Conservation (phyloP, 2,113 vertebrate genomes). For the Bufo gargarizans region DNA sequence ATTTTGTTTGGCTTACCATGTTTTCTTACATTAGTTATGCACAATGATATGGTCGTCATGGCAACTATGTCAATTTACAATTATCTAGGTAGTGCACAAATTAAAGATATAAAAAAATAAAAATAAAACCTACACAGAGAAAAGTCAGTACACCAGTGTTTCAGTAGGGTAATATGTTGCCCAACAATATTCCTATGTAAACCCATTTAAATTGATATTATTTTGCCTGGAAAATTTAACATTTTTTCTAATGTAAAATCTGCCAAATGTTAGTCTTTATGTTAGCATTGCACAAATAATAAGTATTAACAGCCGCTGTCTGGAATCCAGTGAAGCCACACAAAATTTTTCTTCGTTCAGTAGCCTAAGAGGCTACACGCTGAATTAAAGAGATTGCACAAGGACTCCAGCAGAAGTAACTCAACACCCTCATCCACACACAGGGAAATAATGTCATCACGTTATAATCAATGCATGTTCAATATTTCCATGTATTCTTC, state of each 20-base stretch:
- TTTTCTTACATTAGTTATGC: background rate
- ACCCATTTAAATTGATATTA: background rate
- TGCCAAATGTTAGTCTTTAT: background rate
- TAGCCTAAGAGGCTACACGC: too few relatives aligned
- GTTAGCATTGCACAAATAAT: background rate
- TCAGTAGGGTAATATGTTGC: background rate
- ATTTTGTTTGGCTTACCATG: background rate
- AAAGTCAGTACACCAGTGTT: background rate
- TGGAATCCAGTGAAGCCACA: too few relatives aligned
- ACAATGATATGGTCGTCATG: background rate
- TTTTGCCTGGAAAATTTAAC: background rate
- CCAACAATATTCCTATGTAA: background rate
- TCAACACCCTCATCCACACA: too few relatives aligned
- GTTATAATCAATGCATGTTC: too few relatives aligned
- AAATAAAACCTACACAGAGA: background rate
- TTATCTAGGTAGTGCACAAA: background rate
- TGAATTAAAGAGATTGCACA: too few relatives aligned
- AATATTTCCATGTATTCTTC: too few relatives aligned
- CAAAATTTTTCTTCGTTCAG: too few relatives aligned
- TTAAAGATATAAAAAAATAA: constrained; percentile 4
- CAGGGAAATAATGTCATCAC: too few relatives aligned
- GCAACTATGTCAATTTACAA: constrained; percentile 15
- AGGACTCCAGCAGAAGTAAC: too few relatives aligned
- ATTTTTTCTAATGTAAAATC: background rate
- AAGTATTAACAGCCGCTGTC: too few relatives aligned